Conservation (phyloP, 2,113 vertebrate genomes). For the Tachycineta bicolor region DNA sequence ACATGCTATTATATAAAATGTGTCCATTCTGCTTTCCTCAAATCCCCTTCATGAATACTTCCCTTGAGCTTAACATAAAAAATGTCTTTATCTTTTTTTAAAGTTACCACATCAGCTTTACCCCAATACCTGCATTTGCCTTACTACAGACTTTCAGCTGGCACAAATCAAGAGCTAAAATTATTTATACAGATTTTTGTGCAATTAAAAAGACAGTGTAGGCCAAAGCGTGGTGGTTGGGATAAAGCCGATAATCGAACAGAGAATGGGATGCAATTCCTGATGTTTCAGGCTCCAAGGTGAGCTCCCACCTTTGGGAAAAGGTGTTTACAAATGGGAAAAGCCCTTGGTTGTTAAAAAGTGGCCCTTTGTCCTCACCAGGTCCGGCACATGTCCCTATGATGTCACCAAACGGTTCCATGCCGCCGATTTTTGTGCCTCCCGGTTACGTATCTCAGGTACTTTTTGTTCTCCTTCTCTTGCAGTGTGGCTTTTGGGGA, state of each 20-base stretch:
- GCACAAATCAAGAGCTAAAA: neutral
- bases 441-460: conserved; percentile 85
- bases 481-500: neutral
- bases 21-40: neutral
- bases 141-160: neutral
- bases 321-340: neutral
- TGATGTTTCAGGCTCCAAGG: neutral
- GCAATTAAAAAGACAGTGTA: neutral
- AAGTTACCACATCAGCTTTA: neutral
- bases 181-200: neutral
- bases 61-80: neutral
- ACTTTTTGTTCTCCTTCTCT: neutral
- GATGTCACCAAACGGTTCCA: conserved; percentile 83
- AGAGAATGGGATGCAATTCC: neutral
- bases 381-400: conserved; percentile 84
- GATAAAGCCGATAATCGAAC: neutral
- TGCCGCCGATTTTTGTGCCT: conserved; percentile 85
- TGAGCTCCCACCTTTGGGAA: neutral
- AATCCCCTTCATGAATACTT: neutral
- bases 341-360: neutral
- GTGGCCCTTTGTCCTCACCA: conserved; percentile 33
- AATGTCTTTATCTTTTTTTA: neutral
- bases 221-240: accelerated
- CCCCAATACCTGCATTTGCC: neutral
- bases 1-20: neutral